Percentiles rank a stretch among this genome's conserved stretches.
Conservation (phyloP, 2,113 vertebrate genomes). For the Acrocephalus arundinaceus region DNA sequence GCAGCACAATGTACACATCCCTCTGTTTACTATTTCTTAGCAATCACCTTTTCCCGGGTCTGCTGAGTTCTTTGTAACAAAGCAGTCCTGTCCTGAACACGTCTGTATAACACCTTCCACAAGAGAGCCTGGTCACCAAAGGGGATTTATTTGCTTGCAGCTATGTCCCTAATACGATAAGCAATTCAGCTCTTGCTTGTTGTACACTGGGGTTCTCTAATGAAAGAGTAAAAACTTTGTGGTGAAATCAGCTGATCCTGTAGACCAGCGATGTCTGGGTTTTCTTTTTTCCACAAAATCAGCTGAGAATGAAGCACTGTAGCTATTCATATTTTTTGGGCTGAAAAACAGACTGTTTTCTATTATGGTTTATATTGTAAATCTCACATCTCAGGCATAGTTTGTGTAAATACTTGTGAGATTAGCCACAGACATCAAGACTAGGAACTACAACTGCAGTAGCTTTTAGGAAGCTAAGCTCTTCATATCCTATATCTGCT, state of each 20-base stretch:
- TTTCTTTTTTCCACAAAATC: neutral
- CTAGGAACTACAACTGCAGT: neutral
- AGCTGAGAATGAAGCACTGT: neutral
- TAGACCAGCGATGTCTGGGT: neutral
- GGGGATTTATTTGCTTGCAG: neutral
- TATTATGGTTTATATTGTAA: neutral
- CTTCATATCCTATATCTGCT: neutral
- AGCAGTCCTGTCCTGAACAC: accelerated
- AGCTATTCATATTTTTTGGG: neutral
- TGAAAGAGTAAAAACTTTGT: neutral
- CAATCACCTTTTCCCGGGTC: neutral
- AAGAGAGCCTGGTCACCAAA: neutral
- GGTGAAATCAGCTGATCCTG: neutral
- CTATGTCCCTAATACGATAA: neutral
- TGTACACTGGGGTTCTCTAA: neutral
- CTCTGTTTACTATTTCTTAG: neutral
- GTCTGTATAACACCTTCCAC: accelerated
- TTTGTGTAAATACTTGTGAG: neutral
- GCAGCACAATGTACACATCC: neutral
- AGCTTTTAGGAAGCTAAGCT: neutral
- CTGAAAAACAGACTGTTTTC: neutral
- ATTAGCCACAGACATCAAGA: neutral
- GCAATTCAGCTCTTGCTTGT: neutral
- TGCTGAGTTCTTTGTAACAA: neutral
- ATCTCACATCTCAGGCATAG: neutral